A percentile compares a stretch with the other conserved stretches of the same genome.
Conservation (phyloP, 2,113 vertebrate genomes). For the Sinocyclocheilus rhinocerous region DNA sequence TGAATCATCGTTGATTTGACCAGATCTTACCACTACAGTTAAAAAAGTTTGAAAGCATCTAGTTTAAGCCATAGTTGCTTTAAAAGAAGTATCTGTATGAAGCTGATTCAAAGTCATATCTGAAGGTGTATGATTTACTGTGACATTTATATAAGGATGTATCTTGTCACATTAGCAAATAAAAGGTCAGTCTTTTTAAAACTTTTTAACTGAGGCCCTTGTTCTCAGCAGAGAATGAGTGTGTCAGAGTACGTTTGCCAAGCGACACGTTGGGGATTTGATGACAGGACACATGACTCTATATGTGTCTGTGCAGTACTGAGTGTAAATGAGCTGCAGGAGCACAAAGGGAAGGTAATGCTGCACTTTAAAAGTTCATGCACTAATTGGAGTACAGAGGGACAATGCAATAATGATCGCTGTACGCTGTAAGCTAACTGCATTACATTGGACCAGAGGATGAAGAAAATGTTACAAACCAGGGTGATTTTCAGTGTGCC, state of each 20-base stretch:
- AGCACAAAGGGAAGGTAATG: background rate
- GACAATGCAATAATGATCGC: background rate
- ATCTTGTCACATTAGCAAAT: slow-evolving; percentile 28
- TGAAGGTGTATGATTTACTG: slow-evolving; percentile 1
- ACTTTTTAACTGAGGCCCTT: background rate
- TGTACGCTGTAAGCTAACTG: background rate
- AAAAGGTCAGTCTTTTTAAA: slow-evolving; percentile 31
- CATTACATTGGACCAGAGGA: background rate
- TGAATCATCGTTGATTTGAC: background rate
- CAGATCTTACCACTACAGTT: background rate
- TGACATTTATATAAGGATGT: slow-evolving; percentile 35
- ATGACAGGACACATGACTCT: background rate
- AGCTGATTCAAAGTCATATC: background rate
- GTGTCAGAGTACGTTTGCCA: background rate
- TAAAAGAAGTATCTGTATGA: background rate
- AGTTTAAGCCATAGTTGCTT: background rate
- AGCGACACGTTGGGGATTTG: background rate
- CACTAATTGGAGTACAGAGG: background rate
- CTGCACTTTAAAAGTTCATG: background rate
- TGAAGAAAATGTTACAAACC: background rate
- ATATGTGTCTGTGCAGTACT: background rate
- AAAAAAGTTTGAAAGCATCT: background rate
- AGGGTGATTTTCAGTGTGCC: background rate
- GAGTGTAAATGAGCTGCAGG: background rate
- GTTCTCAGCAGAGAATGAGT: background rate